A percentile compares a stretch with the other conserved stretches of the same genome.
Evolutionary conservation across 2,113 vertebrate genomes (phyloP).

Genomic region (Cyanoliseus patagonus): DNA sequence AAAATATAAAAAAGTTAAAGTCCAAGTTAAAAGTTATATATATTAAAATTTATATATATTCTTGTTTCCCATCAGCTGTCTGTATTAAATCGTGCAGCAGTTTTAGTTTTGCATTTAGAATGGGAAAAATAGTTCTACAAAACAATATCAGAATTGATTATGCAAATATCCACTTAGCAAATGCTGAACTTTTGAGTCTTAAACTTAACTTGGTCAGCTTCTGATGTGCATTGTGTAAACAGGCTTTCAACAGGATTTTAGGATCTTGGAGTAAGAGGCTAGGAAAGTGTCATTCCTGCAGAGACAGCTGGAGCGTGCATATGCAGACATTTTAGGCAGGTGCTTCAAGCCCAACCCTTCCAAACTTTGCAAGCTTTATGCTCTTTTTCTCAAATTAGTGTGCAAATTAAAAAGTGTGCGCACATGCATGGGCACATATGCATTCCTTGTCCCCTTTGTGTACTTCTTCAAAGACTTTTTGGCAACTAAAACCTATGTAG

Average conservation of each 20-base stretch:
- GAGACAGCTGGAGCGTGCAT: not conserved
- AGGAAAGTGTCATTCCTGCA: not conserved
- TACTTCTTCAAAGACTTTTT: not conserved
- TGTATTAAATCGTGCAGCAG: not conserved
- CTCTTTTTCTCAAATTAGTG: not conserved
- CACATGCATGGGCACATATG: accelerated
- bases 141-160: not conserved
- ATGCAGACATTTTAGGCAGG: accelerated
- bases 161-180: not conserved
- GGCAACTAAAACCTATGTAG: not conserved
- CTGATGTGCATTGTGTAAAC: not conserved
- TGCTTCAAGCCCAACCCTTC: not conserved
- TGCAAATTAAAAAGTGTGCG: not conserved
- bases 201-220: not conserved
- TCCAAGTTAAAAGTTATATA: not conserved
- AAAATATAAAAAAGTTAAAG: not conserved
- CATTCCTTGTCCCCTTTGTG: not conserved
- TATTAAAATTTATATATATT: not conserved
- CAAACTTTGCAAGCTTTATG: not conserved
- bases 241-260: not conserved
- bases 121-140: not conserved
- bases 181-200: not conserved
- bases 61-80: not conserved
- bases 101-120: not conserved
- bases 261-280: not conserved